Evolutionary conservation across 1,140 invertebrate species (phyloP).

Genomic region (Ericerus pela): DNA sequence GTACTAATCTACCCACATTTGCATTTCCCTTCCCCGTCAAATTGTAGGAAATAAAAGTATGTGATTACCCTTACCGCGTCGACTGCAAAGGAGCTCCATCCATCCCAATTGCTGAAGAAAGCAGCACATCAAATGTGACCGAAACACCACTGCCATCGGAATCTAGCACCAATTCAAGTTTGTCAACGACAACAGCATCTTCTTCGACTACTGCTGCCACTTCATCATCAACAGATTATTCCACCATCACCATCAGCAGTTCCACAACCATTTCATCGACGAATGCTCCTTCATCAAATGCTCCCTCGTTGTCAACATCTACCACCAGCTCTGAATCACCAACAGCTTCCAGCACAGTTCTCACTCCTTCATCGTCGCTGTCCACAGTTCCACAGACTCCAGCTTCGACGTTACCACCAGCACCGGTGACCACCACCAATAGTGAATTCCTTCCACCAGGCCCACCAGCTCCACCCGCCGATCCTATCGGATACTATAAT

Average conservation of each 20-base stretch:
- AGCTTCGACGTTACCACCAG: neutral
- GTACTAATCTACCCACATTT: no score
- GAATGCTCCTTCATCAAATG: slow-evolving; percentile 6
- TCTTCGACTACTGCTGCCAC: slow-evolving; percentile 8
- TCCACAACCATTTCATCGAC: neutral
- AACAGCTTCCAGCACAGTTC: neutral
- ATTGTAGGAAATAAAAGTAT: slow-evolving; percentile 40
- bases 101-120: slow-evolving; percentile 23
- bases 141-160: slow-evolving; percentile 6
- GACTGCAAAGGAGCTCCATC: slow-evolving; percentile 36
- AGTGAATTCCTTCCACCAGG: neutral
- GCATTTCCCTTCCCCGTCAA: no score
- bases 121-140: slow-evolving; percentile 8
- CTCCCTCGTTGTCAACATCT: no score
- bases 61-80: slow-evolving; percentile 40
- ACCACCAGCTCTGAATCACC: neutral
- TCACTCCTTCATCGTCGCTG: neutral
- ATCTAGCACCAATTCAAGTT: slow-evolving; percentile 3
- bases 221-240: slow-evolving; percentile 14
- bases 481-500: slow-evolving; percentile 15
- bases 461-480: neutral
- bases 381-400: neutral
- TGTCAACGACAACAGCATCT: neutral
- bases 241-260: neutral
- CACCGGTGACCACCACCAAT: neutral